Conservation (phyloP, 1,140 invertebrate genomes). For the Temnothorax curvispinosus region DNA sequence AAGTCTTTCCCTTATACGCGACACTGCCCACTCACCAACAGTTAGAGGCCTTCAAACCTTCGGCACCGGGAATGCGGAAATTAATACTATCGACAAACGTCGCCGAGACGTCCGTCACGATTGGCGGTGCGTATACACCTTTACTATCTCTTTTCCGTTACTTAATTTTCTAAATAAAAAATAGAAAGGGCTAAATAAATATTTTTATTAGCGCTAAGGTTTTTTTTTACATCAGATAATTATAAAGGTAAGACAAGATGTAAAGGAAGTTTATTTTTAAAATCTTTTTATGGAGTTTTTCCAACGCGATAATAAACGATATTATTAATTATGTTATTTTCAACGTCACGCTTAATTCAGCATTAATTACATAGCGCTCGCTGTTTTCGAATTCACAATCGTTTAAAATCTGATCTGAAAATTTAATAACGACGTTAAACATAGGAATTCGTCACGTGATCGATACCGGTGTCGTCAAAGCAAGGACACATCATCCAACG, state of each 20-base stretch:
- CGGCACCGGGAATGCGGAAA: slow-evolving; percentile 91
- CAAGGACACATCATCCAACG: slow-evolving; percentile 91
- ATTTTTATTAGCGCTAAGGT: not conserved
- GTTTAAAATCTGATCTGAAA: not conserved
- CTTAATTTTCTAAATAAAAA: not conserved
- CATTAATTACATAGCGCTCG: not conserved
- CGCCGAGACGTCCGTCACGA: slow-evolving; percentile 98
- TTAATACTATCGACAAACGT: slow-evolving; percentile 99
- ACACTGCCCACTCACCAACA: slow-evolving; percentile 92
- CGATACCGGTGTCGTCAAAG: slow-evolving; percentile 98
- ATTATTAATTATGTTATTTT: slow-evolving; percentile 11
- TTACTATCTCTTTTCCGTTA: not conserved
- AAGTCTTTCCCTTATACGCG: slow-evolving; percentile 94
- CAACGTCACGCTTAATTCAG: not conserved
- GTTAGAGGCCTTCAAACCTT: slow-evolving; percentile 91
- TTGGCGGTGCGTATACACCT: slow-evolving; percentile 86
- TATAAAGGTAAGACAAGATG: not conserved
- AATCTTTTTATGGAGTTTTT: not conserved
- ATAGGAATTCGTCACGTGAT: slow-evolving; percentile 96
- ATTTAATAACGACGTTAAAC: slow-evolving; percentile 39
- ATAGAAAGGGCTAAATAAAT: not conserved
- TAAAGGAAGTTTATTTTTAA: slow-evolving; percentile 18
- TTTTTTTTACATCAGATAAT: slow-evolving; percentile 22
- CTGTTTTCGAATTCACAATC: not conserved
- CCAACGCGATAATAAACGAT: not conserved